phyloP scores from a whole-genome alignment of 2,113 vertebrate species.

The Pipra filicauda region DNA sequence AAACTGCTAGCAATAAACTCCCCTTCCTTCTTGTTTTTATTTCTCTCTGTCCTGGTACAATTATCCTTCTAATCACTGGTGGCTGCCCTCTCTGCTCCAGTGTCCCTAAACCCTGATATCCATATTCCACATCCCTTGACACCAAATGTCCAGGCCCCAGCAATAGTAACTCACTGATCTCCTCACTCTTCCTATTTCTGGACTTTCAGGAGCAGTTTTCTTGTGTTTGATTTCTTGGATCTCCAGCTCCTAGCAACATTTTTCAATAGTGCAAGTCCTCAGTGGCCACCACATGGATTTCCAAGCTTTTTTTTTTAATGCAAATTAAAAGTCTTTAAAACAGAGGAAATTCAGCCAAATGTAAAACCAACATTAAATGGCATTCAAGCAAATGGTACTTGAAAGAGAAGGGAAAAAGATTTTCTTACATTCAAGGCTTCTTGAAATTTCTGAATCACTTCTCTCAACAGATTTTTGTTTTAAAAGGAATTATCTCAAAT shows the following conservation, averaged over 20 bases:
- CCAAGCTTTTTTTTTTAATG: neutral
- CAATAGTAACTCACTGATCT: neutral
- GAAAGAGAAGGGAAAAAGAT: neutral
- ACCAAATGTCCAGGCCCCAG: neutral
- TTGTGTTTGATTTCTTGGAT: neutral
- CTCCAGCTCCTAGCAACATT: neutral
- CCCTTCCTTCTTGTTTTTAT: neutral
- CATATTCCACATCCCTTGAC: neutral
- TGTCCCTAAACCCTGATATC: neutral
- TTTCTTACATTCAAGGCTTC: neutral
- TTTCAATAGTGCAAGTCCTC: neutral
- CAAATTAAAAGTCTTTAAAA: neutral
- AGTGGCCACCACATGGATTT: neutral
- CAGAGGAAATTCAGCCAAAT: conserved; percentile 6
- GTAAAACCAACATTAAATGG: neutral
- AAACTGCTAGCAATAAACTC: neutral
- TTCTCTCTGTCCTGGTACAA: neutral
- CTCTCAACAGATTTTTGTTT: neutral
- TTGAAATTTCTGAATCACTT: neutral
- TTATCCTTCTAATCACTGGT: neutral
- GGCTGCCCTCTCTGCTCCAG: neutral
- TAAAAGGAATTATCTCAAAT: neutral
- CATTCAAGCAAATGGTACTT: neutral
- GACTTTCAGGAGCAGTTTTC: neutral
- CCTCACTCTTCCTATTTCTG: neutral